These are phyloP conservation scores for Propithecus coquereli DNA, from an alignment of 2,113 vertebrate genomes.

Conservation along the genomic window DNA sequence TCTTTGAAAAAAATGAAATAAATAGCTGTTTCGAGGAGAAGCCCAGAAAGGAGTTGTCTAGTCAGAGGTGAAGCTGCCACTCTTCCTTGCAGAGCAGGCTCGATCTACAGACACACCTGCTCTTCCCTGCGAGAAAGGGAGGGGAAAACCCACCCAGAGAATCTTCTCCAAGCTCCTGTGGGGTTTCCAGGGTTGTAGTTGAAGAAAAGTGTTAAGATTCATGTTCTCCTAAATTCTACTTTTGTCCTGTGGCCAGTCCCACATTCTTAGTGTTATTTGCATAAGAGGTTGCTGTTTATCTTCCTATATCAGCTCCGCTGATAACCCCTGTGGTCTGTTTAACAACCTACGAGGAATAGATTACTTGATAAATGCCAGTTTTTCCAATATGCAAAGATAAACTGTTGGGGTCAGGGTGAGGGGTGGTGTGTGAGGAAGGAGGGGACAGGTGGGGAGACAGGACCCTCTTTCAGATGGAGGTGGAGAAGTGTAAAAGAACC, in stretches of 20 bases:
- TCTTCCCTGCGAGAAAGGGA: not conserved
- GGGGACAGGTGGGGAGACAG: not conserved
- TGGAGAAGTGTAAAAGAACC: not conserved
- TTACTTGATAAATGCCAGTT: slow-evolving; percentile 79
- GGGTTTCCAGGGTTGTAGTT: not conserved
- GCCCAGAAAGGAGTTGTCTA: not conserved
- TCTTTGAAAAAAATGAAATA: not conserved
- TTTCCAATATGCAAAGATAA: slow-evolving; percentile 80
- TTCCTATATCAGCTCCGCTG: slow-evolving; percentile 85
- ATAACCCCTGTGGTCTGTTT: slow-evolving; percentile 88
- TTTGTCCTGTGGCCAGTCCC: slow-evolving; percentile 39
- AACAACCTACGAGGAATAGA: slow-evolving; percentile 82
- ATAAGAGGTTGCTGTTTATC: slow-evolving; percentile 85
- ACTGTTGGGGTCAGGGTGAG: slow-evolving; percentile 50
- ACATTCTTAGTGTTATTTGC: slow-evolving; percentile 82
- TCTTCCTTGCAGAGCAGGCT: not conserved
- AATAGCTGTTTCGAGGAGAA: not conserved
- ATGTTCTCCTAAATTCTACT: not conserved
- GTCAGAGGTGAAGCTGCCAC: accelerated
- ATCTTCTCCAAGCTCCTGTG: not conserved
- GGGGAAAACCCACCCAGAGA: no score
- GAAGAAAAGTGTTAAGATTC: slow-evolving; percentile 10
- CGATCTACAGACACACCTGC: not conserved
- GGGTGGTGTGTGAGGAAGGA: not conserved
- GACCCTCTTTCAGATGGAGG: not conserved